These are phyloP conservation scores for Alethe castanea DNA, from an alignment of 2,113 vertebrate genomes.

Conservation along the genomic window DNA sequence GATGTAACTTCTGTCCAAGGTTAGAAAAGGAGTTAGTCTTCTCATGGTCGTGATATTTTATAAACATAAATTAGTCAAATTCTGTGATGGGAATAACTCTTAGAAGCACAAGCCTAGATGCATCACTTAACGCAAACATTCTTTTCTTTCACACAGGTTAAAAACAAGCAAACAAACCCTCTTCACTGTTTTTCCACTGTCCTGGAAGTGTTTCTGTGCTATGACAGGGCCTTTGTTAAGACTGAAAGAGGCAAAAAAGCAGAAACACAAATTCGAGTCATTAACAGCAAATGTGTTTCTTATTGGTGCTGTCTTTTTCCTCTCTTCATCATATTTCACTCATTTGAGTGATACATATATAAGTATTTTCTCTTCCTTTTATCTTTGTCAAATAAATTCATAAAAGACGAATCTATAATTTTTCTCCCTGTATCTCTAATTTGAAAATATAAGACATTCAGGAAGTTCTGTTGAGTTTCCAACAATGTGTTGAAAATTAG, in stretches of 20 bases:
- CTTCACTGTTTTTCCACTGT: background rate
- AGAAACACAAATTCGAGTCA: background rate
- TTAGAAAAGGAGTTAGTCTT: background rate
- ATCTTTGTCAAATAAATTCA: background rate
- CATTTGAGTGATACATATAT: background rate
- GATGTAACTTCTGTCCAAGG: background rate
- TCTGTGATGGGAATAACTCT: background rate
- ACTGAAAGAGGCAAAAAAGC: background rate
- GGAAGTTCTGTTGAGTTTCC: constrained; percentile 30
- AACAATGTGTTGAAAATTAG: constrained; percentile 38
- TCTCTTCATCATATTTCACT: background rate
- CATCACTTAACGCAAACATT: background rate
- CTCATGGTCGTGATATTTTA: background rate
- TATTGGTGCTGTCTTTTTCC: background rate
- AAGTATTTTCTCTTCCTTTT: background rate
- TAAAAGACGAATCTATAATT: background rate
- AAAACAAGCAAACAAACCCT: background rate
- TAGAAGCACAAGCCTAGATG: background rate
- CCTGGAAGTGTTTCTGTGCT: background rate
- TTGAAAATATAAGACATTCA: background rate
- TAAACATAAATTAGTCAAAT: background rate
- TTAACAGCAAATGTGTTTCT: background rate
- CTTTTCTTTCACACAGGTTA: background rate
- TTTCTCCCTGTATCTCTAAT: background rate
- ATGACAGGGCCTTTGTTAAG: background rate